These are phyloP conservation scores for Drepana falcataria DNA, from an alignment of 2,888 invertebrate species.

Conservation along the genomic window DNA sequence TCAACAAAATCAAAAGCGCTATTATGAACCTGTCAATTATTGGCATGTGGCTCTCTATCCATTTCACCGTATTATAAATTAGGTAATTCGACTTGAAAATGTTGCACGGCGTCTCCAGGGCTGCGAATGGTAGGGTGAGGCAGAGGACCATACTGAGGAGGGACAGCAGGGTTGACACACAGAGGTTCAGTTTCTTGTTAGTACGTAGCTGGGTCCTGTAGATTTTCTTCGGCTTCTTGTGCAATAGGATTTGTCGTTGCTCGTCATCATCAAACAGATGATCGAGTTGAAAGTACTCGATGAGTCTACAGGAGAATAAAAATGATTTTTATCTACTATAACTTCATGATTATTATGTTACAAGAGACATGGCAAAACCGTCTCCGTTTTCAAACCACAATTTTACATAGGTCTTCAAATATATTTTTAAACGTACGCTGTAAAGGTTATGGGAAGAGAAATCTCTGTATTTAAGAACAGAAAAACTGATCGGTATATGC, in stretches of 20 bases:
- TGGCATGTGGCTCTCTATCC: constrained; percentile 24
- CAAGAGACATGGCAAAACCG: no score
- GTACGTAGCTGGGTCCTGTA: constrained; percentile 24
- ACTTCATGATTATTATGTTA: background rate
- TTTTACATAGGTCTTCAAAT: no score
- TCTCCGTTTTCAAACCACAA: no score
- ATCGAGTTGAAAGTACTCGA: constrained; percentile 29
- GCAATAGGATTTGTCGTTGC: constrained; percentile 15
- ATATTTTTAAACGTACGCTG: no score
- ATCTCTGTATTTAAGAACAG: no score
- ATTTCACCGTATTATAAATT: constrained; percentile 20
- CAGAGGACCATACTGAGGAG: constrained; percentile 32
- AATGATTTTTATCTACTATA: background rate
- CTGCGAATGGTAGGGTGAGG: constrained; percentile 38
- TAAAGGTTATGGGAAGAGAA: no score
- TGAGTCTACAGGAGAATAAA: constrained; percentile 23
- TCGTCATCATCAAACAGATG: constrained; percentile 25
- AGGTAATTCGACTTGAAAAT: constrained; percentile 22
- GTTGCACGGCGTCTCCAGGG: constrained; percentile 35
- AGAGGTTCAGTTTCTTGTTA: constrained; percentile 28
- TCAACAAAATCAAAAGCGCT: constrained; percentile 26
- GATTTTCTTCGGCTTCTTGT: constrained; percentile 25
- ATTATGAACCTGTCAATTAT: constrained; percentile 37
- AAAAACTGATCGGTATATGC: no score
- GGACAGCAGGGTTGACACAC: constrained; percentile 39